Conservation (phyloP, 1,140 invertebrate genomes). For the Formica selysi region DNA sequence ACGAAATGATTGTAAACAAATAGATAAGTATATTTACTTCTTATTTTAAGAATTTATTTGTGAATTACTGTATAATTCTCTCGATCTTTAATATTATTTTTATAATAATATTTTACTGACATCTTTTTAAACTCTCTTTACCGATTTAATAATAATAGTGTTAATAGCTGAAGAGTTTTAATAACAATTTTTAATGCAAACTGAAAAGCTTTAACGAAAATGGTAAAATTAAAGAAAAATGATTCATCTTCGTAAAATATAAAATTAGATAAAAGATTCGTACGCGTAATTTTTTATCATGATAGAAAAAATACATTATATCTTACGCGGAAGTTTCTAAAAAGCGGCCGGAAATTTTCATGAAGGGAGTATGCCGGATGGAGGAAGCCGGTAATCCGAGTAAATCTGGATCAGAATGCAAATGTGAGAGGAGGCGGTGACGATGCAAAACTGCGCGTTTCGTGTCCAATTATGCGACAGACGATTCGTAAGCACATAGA, state of each 20-base stretch:
- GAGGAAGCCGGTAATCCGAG: neutral
- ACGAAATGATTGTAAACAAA: neutral
- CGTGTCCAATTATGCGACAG: conserved; percentile 62
- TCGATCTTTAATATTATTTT: neutral
- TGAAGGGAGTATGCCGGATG: neutral
- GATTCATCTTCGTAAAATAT: neutral
- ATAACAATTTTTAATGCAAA: neutral
- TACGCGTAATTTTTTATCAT: neutral
- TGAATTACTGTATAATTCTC: neutral
- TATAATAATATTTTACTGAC: neutral
- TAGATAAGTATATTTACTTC: neutral
- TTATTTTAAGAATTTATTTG: neutral
- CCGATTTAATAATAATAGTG: neutral
- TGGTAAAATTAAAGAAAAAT: neutral
- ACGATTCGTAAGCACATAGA: conserved; percentile 48
- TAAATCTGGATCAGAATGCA: conserved; percentile 35
- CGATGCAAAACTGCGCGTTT: neutral
- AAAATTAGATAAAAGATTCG: neutral
- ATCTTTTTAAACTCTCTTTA: neutral
- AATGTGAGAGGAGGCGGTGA: neutral
- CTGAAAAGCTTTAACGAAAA: neutral
- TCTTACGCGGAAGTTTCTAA: neutral
- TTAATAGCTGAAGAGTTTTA: neutral
- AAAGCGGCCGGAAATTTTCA: neutral
- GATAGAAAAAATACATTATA: neutral